Percentiles rank a stretch among this genome's conserved stretches.
Evolutionary conservation across 2,113 vertebrate genomes (phyloP).

Genomic region (Cebus imitator): DNA sequence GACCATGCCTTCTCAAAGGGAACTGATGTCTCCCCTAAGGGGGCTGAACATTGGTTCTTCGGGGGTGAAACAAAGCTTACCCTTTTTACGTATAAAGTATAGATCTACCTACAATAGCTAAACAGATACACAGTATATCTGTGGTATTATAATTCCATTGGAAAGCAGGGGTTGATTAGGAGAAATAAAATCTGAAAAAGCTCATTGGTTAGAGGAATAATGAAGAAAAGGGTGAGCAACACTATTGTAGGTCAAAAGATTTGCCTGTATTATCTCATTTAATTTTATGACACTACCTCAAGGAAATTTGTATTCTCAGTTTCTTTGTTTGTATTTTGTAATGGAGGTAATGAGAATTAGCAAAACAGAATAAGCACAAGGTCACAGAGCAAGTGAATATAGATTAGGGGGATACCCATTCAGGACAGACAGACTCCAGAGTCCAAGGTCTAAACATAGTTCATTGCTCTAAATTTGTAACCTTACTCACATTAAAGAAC

Average conservation of each 20-base stretch:
- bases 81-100: not conserved
- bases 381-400: not conserved
- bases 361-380: not conserved
- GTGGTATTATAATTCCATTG: not conserved
- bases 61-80: not conserved
- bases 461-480: not conserved
- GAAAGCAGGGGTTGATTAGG: not conserved
- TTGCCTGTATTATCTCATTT: slow-evolving; percentile 13
- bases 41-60: not conserved
- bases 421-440: not conserved
- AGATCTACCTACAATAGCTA: not conserved
- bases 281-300: not conserved
- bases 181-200: not conserved
- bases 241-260: not conserved
- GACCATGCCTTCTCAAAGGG: not conserved
- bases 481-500: not conserved
- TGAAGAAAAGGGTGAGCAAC: not conserved
- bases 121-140: not conserved
- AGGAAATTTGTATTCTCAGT: not conserved
- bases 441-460: not conserved
- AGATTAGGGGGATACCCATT: not conserved
- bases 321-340: not conserved
- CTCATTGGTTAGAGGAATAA: not conserved
- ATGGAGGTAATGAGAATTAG: not conserved
- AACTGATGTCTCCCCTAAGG: not conserved